Evolutionary conservation across 2,888 invertebrate genomes (phyloP).

Genomic region (Meandrusa payeni): DNA sequence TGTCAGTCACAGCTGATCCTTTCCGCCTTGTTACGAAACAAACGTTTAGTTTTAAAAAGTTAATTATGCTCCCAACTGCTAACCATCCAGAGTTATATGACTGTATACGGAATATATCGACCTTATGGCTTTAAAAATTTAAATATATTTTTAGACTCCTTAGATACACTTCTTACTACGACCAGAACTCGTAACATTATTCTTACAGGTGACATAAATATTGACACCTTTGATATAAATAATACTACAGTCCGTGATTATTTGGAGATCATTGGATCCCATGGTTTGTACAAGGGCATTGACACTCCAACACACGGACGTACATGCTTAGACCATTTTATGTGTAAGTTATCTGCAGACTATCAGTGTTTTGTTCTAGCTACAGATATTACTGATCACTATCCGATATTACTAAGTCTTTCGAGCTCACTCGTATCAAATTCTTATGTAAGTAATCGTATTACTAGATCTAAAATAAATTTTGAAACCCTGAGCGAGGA

Average conservation of each 20-base stretch:
- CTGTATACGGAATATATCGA: no score
- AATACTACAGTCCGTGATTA: background rate
- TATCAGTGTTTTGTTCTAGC: background rate
- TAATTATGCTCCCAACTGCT: background rate
- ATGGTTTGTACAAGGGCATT: background rate
- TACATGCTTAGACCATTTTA: background rate
- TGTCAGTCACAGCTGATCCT: conserved; percentile 7
- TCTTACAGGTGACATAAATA: no score
- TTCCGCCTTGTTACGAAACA: background rate
- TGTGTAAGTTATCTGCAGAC: background rate
- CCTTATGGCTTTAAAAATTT: conserved; percentile 3
- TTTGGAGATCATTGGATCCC: background rate
- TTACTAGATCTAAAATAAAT: background rate
- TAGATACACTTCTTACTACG: background rate
- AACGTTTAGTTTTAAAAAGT: no score
- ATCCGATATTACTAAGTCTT: conserved; percentile 1
- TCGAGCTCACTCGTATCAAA: background rate
- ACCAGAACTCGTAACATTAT: background rate
- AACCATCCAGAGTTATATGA: background rate
- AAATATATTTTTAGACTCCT: background rate
- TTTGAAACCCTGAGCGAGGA: background rate
- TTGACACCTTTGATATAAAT: no score
- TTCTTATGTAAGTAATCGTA: background rate
- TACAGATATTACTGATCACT: background rate
- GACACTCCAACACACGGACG: background rate